These are phyloP conservation scores for Drosophila mimica DNA, from an alignment of 2,888 invertebrate genomes.

Conservation along the genomic window DNA sequence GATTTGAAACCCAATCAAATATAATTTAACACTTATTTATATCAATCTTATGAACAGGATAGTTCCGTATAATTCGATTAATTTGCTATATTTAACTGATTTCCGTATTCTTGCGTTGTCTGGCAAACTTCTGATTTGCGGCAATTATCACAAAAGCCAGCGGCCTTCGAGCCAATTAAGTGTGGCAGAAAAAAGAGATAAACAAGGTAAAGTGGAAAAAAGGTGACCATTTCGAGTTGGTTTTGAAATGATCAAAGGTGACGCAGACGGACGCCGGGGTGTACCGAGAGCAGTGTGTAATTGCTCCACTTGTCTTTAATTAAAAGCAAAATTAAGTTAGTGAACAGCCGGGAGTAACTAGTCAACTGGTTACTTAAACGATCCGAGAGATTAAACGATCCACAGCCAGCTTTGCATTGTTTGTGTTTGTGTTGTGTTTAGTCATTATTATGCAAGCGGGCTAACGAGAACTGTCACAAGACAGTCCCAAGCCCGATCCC, in stretches of 20 bases:
- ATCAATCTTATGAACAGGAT: constrained; percentile 14
- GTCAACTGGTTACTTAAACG: constrained; percentile 31
- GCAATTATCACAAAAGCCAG: constrained; percentile 13
- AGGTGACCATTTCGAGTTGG: constrained; percentile 22
- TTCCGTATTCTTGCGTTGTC: constrained; percentile 23
- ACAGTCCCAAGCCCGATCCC: constrained; percentile 37
- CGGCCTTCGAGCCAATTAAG: constrained; percentile 68
- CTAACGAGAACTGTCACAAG: constrained; percentile 69
- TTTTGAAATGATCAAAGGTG: constrained; percentile 35
- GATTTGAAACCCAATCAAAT: constrained; percentile 19
- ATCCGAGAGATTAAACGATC: constrained; percentile 31
- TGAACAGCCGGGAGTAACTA: not conserved
- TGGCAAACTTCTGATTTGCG: constrained; percentile 13
- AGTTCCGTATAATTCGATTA: constrained; percentile 21
- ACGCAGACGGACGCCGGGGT: constrained; percentile 4
- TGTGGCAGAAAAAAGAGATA: constrained; percentile 35
- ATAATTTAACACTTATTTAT: constrained; percentile 10
- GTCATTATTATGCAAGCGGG: constrained; percentile 56
- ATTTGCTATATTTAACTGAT: constrained; percentile 6
- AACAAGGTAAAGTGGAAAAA: constrained; percentile 20
- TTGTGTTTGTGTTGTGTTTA: constrained; percentile 6
- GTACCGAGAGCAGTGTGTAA: constrained; percentile 18
- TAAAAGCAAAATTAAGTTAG: constrained; percentile 59
- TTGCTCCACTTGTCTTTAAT: constrained; percentile 58
- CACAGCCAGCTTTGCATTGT: not conserved